Evolutionary conservation across 2,888 invertebrate genomes (phyloP), one percentile per base, ranked within the genome.

Genomic region (Muschampia plurimacula): DNA sequence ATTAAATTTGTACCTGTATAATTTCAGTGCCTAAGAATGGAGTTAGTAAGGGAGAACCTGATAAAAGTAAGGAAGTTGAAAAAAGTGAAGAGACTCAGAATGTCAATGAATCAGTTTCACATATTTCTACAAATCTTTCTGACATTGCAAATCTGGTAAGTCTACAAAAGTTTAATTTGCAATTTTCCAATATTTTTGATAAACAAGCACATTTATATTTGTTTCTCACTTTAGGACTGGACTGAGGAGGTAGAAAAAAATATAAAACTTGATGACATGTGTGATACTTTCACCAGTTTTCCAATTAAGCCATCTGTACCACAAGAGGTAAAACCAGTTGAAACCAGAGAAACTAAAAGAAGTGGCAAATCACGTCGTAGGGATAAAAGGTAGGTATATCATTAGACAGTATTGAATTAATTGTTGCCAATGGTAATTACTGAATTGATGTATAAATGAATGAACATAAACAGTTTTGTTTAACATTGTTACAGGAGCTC

Each of bases 201-300:
- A 60, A 63, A 63, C 12, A 22, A 5, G 15, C 1, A 39, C 10
- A 36, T 44, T 63, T 39, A 44, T 41, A 7, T n/a, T 44, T 22
- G 4, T 44, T 22, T 44, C 44, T 63, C 15, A 32, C 28, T 65
- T 10, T 62, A 95, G 95, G 94, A 94, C 81, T 95, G 95, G 95
- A 93, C 90, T 74, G 94, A 94, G 77, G 94, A 95, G 86, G 93
- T 94, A 9, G 95, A 95, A 77, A 93, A 92, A 76, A 90, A 92
- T 75, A 92, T 91, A 68, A 92, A 92, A 82, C 78, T 94, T 28
- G 94, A 93, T 79, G 93, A 93, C 64, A 77, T 88, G 75, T 85
- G 86, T 81, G 91, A 92, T 75, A 83, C 91, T 15, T 86, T 90
- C 28, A 85, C 86, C 7, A 89, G 90, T 82, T 93, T 92, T 79